phyloP scores from a whole-genome alignment of 2,113 vertebrate genomes.

The Condylura cristata region DNA sequence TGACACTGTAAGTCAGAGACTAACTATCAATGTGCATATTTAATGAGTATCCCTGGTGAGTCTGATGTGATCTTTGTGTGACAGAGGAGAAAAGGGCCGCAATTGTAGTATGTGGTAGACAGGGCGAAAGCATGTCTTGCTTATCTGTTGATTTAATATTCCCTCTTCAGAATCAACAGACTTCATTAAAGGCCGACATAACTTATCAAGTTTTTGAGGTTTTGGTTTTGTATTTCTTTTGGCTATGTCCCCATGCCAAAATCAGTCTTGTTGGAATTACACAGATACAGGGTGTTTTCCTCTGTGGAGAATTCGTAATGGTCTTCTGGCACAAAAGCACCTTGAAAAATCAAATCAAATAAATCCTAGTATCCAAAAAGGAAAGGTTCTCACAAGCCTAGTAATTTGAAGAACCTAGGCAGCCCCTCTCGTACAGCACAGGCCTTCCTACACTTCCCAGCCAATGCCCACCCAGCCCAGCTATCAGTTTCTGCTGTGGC shows the following conservation, averaged over 20 bases:
- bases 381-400: neutral
- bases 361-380: neutral
- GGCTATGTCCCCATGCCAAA: neutral
- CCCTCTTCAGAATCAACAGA: neutral
- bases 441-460: neutral
- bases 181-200: neutral
- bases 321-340: slow-evolving; percentile 32
- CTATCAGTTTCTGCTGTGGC: neutral
- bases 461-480: neutral
- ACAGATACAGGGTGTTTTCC: slow-evolving; percentile 4
- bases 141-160: neutral
- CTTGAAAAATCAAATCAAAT: slow-evolving; percentile 39
- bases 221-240: neutral
- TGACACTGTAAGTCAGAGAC: neutral
- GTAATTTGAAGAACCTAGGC: neutral
- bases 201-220: slow-evolving; percentile 8
- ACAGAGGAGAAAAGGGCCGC: neutral
- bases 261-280: slow-evolving; percentile 37
- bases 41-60: neutral
- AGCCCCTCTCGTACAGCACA: neutral
- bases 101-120: neutral
- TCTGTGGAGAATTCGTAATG: neutral
- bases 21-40: neutral
- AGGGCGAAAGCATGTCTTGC: neutral
- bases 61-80: neutral